Base-by-base conservation (phyloP, 2,113 vertebrate species). In the Chiloscyllium plagiosum region DNA sequence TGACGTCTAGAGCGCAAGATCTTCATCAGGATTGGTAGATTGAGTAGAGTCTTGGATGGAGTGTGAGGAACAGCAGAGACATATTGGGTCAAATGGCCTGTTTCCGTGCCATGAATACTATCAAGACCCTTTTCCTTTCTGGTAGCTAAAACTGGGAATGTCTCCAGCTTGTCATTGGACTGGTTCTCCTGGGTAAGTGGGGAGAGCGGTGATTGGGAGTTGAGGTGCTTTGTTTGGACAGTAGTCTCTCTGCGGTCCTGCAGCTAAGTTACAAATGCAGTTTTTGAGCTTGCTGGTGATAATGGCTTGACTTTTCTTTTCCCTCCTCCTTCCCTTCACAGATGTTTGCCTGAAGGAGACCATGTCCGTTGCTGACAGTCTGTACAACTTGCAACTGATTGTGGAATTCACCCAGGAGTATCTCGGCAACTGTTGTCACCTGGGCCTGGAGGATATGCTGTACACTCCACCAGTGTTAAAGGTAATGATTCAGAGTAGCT, bases 271-370 rank as follows among this genome's bases (percentile, higher is more conserved):
- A 65, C 66, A 20, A 33, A 17, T n/a, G 42, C 42, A 50, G 29
- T 33, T 17, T 17, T 70, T 5, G 22, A 22, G 22, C 26, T 80
- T 70, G 20, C 1, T 95, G 94, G 56, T 33, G 37, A 7, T 20
- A 7, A 20, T 26, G 56, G 66, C 3, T 66, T 17, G 37, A 90
- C 50, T 56, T 90, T 90, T 90, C 10, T 56, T 1, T 78, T 37
- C 5, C 33, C 1, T 0, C 29, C 22, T 61, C 61, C 95, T 5
- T 76, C 94, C 89, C 78, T 72, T 89, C 1, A 1, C 97, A 99
- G 98, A 99, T 78, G 98, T 99, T 90, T 99, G 98, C 96, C 97
- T 99, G 98, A 99, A 99, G 98, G 99, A 99, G 96, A 97, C 98
- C 96, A 98, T 99, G 98, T 98, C 98, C 0, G 97, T 97, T 96